Conservation (phyloP, 2,888 invertebrate species). For the Atethmia centrago region DNA sequence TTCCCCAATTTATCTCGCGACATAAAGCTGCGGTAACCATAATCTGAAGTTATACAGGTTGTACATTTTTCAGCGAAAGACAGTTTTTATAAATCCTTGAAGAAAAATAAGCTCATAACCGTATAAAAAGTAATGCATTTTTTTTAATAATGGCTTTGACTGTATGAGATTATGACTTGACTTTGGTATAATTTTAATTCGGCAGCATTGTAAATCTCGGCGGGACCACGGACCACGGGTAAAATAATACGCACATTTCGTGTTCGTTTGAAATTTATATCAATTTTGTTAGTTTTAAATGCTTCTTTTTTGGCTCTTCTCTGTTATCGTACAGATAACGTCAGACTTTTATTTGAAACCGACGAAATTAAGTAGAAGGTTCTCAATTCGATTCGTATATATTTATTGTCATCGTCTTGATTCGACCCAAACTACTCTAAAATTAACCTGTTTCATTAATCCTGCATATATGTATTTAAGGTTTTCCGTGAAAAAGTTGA, state of each 20-base stretch:
- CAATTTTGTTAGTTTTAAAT: too few relatives aligned
- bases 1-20: constrained; percentile 24
- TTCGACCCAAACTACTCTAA: not conserved
- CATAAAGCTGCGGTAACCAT: constrained; percentile 23
- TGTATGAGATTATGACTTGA: too few relatives aligned
- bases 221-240: too few relatives aligned
- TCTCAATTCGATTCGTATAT: not conserved
- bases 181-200: too few relatives aligned
- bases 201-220: too few relatives aligned
- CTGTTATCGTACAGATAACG: not conserved
- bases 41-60: not conserved
- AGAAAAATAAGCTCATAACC: not conserved
- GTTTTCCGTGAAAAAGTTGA: constrained; percentile 31
- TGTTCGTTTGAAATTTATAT: too few relatives aligned
- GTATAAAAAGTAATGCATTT: too few relatives aligned
- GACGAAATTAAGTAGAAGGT: not conserved
- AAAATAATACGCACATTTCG: too few relatives aligned
- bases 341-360: not conserved
- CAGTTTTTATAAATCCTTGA: not conserved
- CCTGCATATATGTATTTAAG: not conserved
- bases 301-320: too few relatives aligned
- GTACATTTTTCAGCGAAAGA: not conserved
- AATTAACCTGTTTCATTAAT: not conserved
- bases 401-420: not conserved
- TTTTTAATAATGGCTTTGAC: too few relatives aligned